Base-by-base conservation (phyloP, 2,797 vertebrate species). In the Macroramphosus scolopax region DNA sequence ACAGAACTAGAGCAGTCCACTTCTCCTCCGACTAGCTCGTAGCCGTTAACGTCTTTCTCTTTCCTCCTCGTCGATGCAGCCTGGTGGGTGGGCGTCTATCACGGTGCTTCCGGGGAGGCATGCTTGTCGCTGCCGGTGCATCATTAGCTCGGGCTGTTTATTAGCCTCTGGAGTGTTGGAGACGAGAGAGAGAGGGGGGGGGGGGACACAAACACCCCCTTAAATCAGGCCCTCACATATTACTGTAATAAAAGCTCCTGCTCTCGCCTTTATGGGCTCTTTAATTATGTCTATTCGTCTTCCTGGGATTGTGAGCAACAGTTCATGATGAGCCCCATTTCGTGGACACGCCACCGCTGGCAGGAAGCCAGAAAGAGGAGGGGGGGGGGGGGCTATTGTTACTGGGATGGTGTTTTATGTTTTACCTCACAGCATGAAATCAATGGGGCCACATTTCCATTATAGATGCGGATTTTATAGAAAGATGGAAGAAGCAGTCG, bases 221-320 rank as follows among this genome's bases (percentile, higher is more conserved):
- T 87, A 86, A 86, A 82, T 56, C 62, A 30, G 71, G 59, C 68
- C 75, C 65, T 75, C 78, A 79, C 80, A 84, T 86, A 84, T 86
- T 86, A 86, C 80, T 70, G 80, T 80, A 84, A 87, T 86, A 86
- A 89, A 88, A 79, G 74, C 53, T 64, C 60, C 70, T 24, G 66
- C 63, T 67, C 59, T 63, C 26, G 70, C 74, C 66, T 87, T 89
- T 81, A 86, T 79, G 80, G 80, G 61, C 77, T 77, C 80, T 88
- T 82, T 89, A 89, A 90, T 91, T 85, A 86, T 68, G 76, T 83
- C 86, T 67, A 89, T 89, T 84, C 48, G 69, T 90, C 88, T 87
- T 86, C 77, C 68, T 1, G 58, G 78, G 77, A 68, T 76, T 52
- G 64, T 72, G 77, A 76, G 81, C 81, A 75, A 81, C 81, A 84